Evolutionary conservation across 2,797 vertebrate species (phyloP).

Genomic region (Xenops minutus): DNA sequence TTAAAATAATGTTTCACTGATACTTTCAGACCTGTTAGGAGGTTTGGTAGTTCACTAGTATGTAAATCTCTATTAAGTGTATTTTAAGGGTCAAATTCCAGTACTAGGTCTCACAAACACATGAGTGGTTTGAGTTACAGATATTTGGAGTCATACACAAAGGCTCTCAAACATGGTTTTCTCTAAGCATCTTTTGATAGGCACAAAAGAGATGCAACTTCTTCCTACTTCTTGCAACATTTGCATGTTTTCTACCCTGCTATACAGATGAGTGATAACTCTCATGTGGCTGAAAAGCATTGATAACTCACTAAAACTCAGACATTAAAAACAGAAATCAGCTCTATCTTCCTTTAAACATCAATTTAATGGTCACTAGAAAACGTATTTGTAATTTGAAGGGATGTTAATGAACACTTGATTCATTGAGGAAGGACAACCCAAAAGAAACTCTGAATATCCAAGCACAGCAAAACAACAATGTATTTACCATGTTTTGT

Average conservation of each 20-base stretch:
- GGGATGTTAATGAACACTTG: not conserved
- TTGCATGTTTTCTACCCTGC: not conserved
- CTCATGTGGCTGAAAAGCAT: not conserved
- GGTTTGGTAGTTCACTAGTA: not conserved
- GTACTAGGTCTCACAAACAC: not conserved
- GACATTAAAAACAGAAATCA: not conserved
- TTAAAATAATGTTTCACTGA: not conserved
- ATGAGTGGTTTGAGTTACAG: not conserved
- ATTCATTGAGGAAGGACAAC: not conserved
- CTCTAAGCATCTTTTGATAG: not conserved
- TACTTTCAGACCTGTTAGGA: not conserved
- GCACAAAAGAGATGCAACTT: not conserved
- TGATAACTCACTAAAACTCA: not conserved
- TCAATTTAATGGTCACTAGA: not conserved
- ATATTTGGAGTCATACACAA: not conserved
- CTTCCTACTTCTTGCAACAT: not conserved
- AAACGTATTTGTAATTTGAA: not conserved
- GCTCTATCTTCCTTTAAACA: not conserved
- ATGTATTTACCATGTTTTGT: constrained; percentile 32
- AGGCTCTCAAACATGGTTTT: not conserved
- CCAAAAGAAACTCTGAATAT: not conserved
- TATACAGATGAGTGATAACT: not conserved
- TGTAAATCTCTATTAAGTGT: not conserved
- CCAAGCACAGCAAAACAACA: not conserved
- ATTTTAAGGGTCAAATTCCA: not conserved